Percentiles rank a stretch among this genome's conserved stretches.
These are phyloP conservation scores for Pterocles orientalis DNA, from an alignment of 2,113 vertebrate species.

Conservation along the genomic window DNA sequence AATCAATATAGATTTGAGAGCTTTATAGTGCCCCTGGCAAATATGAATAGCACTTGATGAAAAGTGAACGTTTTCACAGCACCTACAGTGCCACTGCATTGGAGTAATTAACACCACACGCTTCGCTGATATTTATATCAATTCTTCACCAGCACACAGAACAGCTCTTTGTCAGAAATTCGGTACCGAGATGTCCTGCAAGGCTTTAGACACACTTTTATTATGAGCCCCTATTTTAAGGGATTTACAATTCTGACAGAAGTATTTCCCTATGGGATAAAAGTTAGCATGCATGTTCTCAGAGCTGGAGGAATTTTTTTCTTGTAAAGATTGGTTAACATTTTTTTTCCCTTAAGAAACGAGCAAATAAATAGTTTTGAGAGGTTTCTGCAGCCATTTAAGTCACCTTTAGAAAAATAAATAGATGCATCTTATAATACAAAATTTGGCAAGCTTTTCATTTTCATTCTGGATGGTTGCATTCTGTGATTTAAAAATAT, in stretches of 20 bases:
- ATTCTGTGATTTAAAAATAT: conserved; percentile 51
- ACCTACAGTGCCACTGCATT: conserved; percentile 47
- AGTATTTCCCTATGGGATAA: conserved; percentile 46
- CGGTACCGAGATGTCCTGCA: conserved; percentile 49
- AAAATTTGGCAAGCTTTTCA: conserved; percentile 29
- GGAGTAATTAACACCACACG: conserved; percentile 35
- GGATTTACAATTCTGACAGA: conserved; percentile 66
- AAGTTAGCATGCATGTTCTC: conserved; percentile 45
- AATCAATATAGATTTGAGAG: conserved; percentile 67
- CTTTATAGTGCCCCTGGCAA: conserved; percentile 64
- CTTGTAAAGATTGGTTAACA: conserved; percentile 54
- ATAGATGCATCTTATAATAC: conserved; percentile 36
- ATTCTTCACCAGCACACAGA: conserved; percentile 42
- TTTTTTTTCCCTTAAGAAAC: conserved; percentile 19
- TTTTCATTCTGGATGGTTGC: conserved; percentile 50
- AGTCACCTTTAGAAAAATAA: conserved; percentile 62
- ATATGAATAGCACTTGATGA: conserved; percentile 60
- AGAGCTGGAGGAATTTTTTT: conserved; percentile 39
- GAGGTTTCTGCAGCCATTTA: conserved; percentile 43
- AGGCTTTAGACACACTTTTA: conserved; percentile 56
- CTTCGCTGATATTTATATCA: conserved; percentile 47
- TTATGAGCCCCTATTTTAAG: conserved; percentile 40
- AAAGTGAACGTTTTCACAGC: conserved; percentile 65
- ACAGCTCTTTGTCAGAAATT: conserved; percentile 43
- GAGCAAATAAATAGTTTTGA: conserved; percentile 29